Percentiles rank a stretch among this genome's conserved stretches.
phyloP scores from a whole-genome alignment of 37 sponge, comb jelly and placozoan genomes.

The Theonella swinhoei region DNA sequence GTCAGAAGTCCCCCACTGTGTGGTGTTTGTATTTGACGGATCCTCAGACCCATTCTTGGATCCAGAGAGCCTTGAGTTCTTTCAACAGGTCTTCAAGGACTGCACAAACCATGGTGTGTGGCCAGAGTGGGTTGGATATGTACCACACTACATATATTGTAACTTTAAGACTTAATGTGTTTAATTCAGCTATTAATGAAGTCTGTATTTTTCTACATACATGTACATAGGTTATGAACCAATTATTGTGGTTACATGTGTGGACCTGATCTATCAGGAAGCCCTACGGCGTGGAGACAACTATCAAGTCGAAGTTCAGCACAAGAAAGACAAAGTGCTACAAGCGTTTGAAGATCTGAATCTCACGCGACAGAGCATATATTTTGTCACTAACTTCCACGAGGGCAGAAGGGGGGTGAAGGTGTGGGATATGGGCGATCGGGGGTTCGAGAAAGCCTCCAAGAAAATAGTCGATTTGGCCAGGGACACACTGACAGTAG shows the following conservation, averaged over 20 bases:
- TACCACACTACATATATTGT: background rate
- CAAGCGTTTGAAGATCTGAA: slow-evolving; percentile 86
- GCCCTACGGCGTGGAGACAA: slow-evolving; percentile 62
- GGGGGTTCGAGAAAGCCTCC: slow-evolving; percentile 77
- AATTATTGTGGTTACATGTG: slow-evolving; percentile 85
- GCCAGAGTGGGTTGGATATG: background rate
- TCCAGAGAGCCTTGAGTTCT: slow-evolving; percentile 81
- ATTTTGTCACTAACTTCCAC: slow-evolving; percentile 92
- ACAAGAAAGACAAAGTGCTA: slow-evolving; percentile 81
- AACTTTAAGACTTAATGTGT: background rate
- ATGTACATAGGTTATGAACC: slow-evolving; percentile 84
- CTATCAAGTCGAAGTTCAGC: slow-evolving; percentile 72
- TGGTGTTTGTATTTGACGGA: slow-evolving; percentile 97
- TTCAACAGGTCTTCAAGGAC: slow-evolving; percentile 79
- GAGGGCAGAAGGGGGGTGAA: slow-evolving; percentile 64
- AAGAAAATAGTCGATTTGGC: slow-evolving; percentile 77
- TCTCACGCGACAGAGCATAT: slow-evolving; percentile 70
- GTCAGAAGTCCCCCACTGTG: slow-evolving; percentile 79
- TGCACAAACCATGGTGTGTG: slow-evolving; percentile 78
- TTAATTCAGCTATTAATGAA: background rate
- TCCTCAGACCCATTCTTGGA: slow-evolving; percentile 90
- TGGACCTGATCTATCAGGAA: slow-evolving; percentile 83
- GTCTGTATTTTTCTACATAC: background rate
- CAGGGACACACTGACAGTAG: slow-evolving; percentile 61
- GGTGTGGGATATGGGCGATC: slow-evolving; percentile 73